Base-by-base conservation (phyloP, 2,113 vertebrate species). In the Otis tarda region DNA sequence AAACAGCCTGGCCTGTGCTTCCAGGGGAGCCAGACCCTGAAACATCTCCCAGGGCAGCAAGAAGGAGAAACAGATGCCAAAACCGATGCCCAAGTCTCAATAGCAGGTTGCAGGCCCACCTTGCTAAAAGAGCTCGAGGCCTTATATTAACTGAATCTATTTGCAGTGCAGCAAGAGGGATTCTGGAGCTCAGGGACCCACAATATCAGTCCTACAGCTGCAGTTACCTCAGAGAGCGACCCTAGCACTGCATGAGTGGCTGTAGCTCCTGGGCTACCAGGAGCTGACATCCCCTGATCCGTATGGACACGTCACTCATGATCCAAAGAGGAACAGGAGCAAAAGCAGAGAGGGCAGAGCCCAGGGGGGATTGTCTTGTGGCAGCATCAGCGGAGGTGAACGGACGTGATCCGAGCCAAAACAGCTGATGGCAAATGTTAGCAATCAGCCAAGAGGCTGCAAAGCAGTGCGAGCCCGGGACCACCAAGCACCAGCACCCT, bases 291-390 rank as follows among this genome's bases (percentile, higher is more conserved):
- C 43, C n/a, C 20, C 5, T 27, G 14, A 14, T 21, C 27, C 1
- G 0, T 13, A 1, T 6, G 43, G 49, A 69, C 0, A 0, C 23
- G 12, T 47, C 3, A 1, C 76, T 92, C 35, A 41, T 3, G 5
- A 67, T 30, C 67, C 28, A 9, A 20, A 81, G 55, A 61, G 31
- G 50, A 83, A 25, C 4, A 39, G 67, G 30, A 43, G 16, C 20
- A 61, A 43, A 43, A 43, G 68, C 41, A 63, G 39, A 7, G 39
- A 37, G 45, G 25, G 45, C 37, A 49, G 57, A 59, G 45, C 37
- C 17, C 9, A 8, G 22, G 1, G 14, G 21, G 21, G 31, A 31
- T 11, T 61, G 33, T 23, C 69, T 71, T 43, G 69, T 88, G 52
- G 16, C 22, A 30, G 39, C 4, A 1, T 11, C 75, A 20, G 56